Conservation (phyloP, 2,797 vertebrate species). For the Lacerta agilis region DNA sequence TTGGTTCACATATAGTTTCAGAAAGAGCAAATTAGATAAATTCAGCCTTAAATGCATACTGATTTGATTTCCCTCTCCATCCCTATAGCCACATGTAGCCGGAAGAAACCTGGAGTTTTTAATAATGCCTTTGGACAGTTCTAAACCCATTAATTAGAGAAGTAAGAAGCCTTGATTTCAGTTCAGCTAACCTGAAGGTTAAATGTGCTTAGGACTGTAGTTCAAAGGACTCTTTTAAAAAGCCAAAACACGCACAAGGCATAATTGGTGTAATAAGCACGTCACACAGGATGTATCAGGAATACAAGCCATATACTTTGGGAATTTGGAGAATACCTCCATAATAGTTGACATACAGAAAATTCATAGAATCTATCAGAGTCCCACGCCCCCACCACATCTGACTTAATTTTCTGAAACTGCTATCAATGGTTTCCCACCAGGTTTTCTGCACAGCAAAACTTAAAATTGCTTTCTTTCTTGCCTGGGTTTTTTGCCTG, state of each 20-base stretch:
- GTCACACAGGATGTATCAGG: neutral
- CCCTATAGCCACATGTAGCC: fast-evolving
- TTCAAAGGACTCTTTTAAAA: neutral
- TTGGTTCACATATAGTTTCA: too few relatives aligned
- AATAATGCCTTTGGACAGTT: neutral
- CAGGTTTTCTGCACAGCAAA: neutral
- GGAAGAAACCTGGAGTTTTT: neutral
- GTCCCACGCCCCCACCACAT: too few relatives aligned
- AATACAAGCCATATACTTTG: neutral
- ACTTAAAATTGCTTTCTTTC: neutral
- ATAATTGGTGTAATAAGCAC: neutral
- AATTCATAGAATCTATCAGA: neutral
- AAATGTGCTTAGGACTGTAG: neutral
- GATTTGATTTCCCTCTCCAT: neutral
- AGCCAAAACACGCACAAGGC: neutral
- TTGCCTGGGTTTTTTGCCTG: neutral
- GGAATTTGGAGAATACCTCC: neutral
- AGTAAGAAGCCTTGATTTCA: neutral
- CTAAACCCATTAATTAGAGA: neutral
- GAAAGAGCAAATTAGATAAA: too few relatives aligned
- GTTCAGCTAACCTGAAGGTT: neutral
- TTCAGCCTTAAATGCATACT: too few relatives aligned
- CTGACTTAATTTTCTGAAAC: neutral
- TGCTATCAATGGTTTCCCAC: neutral
- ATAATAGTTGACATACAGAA: neutral